Conservation (phyloP, 1,140 invertebrate species). For the Drosophila nannoptera region DNA sequence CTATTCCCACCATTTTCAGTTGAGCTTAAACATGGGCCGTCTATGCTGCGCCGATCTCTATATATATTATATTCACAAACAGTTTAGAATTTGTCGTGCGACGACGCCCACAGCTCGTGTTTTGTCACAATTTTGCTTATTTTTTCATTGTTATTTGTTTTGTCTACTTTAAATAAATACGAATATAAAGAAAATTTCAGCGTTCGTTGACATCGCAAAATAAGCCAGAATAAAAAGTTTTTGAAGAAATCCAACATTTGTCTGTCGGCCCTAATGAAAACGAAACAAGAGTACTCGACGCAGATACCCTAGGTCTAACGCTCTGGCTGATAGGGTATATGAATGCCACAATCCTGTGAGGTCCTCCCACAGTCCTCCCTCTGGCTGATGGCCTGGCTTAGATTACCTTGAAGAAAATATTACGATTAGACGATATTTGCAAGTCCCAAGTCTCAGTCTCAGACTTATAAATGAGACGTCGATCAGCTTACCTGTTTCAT, state of each 20-base stretch:
- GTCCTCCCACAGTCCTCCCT: too few relatives aligned
- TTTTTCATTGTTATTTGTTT: slow-evolving; percentile 56
- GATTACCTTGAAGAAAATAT: too few relatives aligned
- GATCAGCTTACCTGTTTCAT: slow-evolving; percentile 42
- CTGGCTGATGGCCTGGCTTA: too few relatives aligned
- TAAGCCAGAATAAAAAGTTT: slow-evolving; percentile 42
- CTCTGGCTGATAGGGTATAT: not conserved
- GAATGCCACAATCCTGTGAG: too few relatives aligned
- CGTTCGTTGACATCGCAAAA: slow-evolving; percentile 72
- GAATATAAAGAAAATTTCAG: slow-evolving; percentile 68
- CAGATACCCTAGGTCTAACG: not conserved
- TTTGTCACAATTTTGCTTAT: slow-evolving; percentile 52
- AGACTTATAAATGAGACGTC: slow-evolving; percentile 12
- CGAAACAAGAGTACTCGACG: not conserved
- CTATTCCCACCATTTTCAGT: slow-evolving; percentile 1
- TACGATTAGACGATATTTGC: not conserved
- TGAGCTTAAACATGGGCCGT: slow-evolving; percentile 18
- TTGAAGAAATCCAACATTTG: slow-evolving; percentile 60
- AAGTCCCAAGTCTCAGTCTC: not conserved
- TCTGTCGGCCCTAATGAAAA: slow-evolving; percentile 45
- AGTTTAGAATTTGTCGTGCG: slow-evolving; percentile 68
- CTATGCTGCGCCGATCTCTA: slow-evolving; percentile 41
- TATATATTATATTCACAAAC: slow-evolving; percentile 55
- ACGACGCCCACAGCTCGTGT: slow-evolving; percentile 53
- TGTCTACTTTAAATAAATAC: slow-evolving; percentile 72